A percentile compares a stretch with the other conserved stretches of the same genome.
Evolutionary conservation across 2,888 invertebrate genomes (phyloP).

Genomic region (Drosophila pseudotalamancana): DNA sequence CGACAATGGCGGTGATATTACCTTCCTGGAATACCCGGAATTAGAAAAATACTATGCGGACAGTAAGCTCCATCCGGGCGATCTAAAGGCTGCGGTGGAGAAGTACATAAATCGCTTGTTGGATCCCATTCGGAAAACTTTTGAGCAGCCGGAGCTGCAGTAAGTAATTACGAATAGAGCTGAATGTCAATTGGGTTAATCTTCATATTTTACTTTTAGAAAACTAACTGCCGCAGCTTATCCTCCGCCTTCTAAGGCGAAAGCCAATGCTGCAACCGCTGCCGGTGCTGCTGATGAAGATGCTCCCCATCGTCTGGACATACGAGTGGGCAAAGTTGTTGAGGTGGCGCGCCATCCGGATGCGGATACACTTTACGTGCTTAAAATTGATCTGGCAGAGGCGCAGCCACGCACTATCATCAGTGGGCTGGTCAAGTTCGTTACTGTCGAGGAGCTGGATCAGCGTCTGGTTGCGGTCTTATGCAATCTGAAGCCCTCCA

Average conservation of each 20-base stretch:
- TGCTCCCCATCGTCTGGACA: slow-evolving; percentile 91
- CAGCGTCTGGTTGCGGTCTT: slow-evolving; percentile 95
- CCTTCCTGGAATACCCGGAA: slow-evolving; percentile 89
- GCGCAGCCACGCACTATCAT: slow-evolving; percentile 88
- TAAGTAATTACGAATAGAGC: slow-evolving; percentile 45
- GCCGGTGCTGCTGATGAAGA: slow-evolving; percentile 85
- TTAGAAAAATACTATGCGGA: slow-evolving; percentile 93
- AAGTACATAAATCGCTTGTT: slow-evolving; percentile 93
- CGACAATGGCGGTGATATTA: slow-evolving; percentile 92
- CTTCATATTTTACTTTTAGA: slow-evolving; percentile 45
- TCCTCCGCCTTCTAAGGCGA: slow-evolving; percentile 89
- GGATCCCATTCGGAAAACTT: slow-evolving; percentile 94
- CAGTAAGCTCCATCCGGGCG: slow-evolving; percentile 95
- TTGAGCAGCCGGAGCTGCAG: slow-evolving; percentile 91
- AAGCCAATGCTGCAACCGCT: slow-evolving; percentile 70
- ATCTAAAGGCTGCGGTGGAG: slow-evolving; percentile 94
- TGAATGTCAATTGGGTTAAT: neutral
- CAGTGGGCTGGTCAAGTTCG: slow-evolving; percentile 96
- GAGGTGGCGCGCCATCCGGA: slow-evolving; percentile 95
- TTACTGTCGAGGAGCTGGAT: slow-evolving; percentile 95
- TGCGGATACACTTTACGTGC: slow-evolving; percentile 96
- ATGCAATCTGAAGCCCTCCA: slow-evolving; percentile 98
- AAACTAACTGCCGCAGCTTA: slow-evolving; percentile 93
- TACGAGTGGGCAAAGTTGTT: slow-evolving; percentile 94
- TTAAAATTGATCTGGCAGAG: slow-evolving; percentile 96